Percentiles rank a stretch among this genome's conserved stretches.
Conservation (phyloP, 2,888 invertebrate genomes). For the Smittia sp. region DNA sequence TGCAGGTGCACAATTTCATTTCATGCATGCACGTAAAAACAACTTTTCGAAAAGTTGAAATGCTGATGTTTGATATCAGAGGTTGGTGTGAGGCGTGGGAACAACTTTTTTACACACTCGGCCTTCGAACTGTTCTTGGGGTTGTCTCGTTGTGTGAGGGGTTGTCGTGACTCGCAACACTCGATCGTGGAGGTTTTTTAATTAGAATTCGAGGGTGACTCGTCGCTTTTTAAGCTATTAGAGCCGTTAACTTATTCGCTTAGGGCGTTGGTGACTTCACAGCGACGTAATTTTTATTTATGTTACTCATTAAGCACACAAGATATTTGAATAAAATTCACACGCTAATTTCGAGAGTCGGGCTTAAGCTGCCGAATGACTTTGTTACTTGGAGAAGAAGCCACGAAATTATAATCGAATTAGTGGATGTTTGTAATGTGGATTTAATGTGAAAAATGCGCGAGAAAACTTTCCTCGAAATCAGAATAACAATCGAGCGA, state of each 20-base stretch:
- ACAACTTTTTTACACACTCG: constrained; percentile 26
- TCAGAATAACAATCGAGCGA: constrained; percentile 7
- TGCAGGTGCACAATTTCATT: constrained; percentile 41
- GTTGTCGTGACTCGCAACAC: background rate
- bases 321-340: constrained; percentile 37
- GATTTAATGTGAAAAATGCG: constrained; percentile 39
- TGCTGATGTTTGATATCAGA: constrained; percentile 34
- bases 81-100: constrained; percentile 39
- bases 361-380: constrained; percentile 17
- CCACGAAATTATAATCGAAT: constrained; percentile 40
- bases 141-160: background rate
- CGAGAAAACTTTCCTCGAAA: constrained; percentile 33
- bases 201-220: background rate
- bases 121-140: constrained; percentile 25
- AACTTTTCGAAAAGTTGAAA: constrained; percentile 23
- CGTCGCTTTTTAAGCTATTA: background rate
- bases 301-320: constrained; percentile 10
- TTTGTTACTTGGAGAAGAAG: constrained; percentile 29
- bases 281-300: constrained; percentile 9
- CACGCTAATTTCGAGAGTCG: constrained; percentile 26
- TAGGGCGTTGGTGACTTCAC: background rate
- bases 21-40: constrained; percentile 22
- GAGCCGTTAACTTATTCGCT: constrained; percentile 9
- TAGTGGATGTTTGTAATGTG: constrained; percentile 34
- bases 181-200: background rate